Evolutionary conservation across 1,140 invertebrate genomes (phyloP), one percentile per base, ranked within the genome.

Genomic region (Drosophila nebulosa): DNA sequence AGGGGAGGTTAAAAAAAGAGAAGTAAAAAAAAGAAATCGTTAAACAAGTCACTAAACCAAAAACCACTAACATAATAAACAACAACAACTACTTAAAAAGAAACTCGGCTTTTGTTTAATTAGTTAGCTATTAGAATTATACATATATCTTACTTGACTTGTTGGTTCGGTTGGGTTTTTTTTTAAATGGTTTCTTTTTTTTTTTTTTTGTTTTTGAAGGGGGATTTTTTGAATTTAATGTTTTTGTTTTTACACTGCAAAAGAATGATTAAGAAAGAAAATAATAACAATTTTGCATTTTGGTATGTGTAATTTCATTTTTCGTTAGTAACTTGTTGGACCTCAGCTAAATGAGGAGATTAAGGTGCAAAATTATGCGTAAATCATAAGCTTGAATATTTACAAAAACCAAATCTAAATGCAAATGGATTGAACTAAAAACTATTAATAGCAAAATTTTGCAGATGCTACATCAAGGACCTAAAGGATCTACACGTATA

Each of bases 91-190:
- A 27, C 52, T 58, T 64, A 36, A 39, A 39, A 32, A 4, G 64
- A 36, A 42, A 60, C 83, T 88, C 83, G 83, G 83, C 83, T 88
- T 88, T 88, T 88, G 83, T 79, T 88, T 51, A 53, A 69, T 72
- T 51, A 71, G 64, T 56, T 53, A 35, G 16, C 12, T 32, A 12
- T 32, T 32, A 32, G 30, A n/a, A n/a, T n/a, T 24, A 24, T 24
- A 24, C 10, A 32, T 12, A 56, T 46, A 61, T 88, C 78, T 88
- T 88, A 83, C 78, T 88, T 86, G 83, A 83, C 78, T 88, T 86
- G 83, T 68, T 36, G 64, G 26, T 56, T 24, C 4, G 12, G 9
- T 39, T 61, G 27, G 22, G 5, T 61, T 60, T 18, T 50, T 50
- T 60, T 16, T 68, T 74, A n/a, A n/a, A n/a, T 64, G 66, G 21